Percentiles rank a stretch among this genome's conserved stretches.
These are phyloP conservation scores for Caenorhabditis afra DNA, from an alignment of 2,888 invertebrate genomes.

Conservation along the genomic window DNA sequence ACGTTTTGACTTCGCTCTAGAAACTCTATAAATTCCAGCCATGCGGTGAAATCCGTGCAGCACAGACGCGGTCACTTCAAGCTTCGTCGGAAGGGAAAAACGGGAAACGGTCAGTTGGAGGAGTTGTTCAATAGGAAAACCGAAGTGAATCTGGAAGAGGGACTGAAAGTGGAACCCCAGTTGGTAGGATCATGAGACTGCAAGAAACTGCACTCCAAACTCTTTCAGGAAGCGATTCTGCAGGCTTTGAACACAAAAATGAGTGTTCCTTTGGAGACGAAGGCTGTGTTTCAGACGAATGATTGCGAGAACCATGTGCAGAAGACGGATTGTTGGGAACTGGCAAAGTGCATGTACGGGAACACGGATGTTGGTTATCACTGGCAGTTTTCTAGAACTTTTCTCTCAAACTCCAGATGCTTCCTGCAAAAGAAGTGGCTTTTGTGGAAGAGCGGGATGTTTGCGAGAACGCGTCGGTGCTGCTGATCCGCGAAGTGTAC, in stretches of 20 bases:
- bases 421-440: slow-evolving; percentile 30
- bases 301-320: slow-evolving; percentile 38
- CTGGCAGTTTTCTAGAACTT: too few species aligned
- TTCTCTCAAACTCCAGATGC: slow-evolving; percentile 14
- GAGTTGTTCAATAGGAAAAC: not conserved
- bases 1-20: not conserved
- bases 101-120: slow-evolving; percentile 26
- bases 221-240: too few species aligned
- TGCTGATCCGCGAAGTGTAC: slow-evolving; percentile 41
- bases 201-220: too few species aligned
- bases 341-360: slow-evolving; percentile 31
- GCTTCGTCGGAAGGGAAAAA: slow-evolving; percentile 8
- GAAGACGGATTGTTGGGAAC: slow-evolving; percentile 50
- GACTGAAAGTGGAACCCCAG: not conserved
- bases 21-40: slow-evolving; percentile 3
- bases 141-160: slow-evolving; percentile 3
- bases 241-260: not conserved
- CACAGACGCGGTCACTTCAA: slow-evolving; percentile 22
- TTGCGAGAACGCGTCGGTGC: slow-evolving; percentile 44
- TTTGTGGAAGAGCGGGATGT: slow-evolving; percentile 31
- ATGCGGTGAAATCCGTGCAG: slow-evolving; percentile 23
- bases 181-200: too few species aligned
- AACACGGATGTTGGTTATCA: slow-evolving; percentile 4
- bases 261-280: slow-evolving; percentile 13
- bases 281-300: slow-evolving; percentile 32